Base-by-base conservation (phyloP, 2,888 invertebrate genomes). In the Pristionchus arcanus region DNA sequence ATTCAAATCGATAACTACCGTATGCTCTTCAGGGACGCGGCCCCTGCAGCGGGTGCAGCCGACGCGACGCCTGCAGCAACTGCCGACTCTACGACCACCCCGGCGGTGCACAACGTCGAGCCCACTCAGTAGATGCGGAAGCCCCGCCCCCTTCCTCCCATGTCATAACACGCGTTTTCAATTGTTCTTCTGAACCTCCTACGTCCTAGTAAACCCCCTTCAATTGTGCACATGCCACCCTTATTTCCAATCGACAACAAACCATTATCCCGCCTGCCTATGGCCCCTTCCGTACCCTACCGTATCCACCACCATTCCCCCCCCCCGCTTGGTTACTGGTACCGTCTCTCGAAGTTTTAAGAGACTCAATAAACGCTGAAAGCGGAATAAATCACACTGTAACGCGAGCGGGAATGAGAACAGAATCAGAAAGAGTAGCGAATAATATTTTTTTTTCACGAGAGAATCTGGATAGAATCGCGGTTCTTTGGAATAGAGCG, bases 71-170 rank as follows among this genome's bases (percentile, higher is more conserved):
- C 74, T 21, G 74, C 37, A 34, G 74, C 37, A 16, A 37, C 74
- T 34, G 37, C 74, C 16, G 37, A 37, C 21, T 74, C 74, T 16
- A 34, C 74, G 34, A 74, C 37, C 21, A 25, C 74, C 5, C 31
- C 74, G 37, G 74, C 37, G 21, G 37, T 74, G 19, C 37, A 74
- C 37, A 19, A 37, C 21, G 37, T 37, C 7, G 74, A 74, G 74
- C 74, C 74, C 74, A 74, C 74, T 1, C 74, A 74, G 74, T 74
- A 74, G 74, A 63, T n/a, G n/a, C 63, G 7, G 55, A 63, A 68
- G 68, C 68, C 13, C 21, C 68, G 0, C 13, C 28, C 68, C 68
- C 5, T n/a, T n/a, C n/a, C 25, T 13, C n/a, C 5, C 25, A 63
- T 5, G 15, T 5, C 5, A 21, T 5, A 16, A 5, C 63, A 5